phyloP scores from a whole-genome alignment of 2,797 vertebrate species.

The Mormyrops attenuatus region DNA sequence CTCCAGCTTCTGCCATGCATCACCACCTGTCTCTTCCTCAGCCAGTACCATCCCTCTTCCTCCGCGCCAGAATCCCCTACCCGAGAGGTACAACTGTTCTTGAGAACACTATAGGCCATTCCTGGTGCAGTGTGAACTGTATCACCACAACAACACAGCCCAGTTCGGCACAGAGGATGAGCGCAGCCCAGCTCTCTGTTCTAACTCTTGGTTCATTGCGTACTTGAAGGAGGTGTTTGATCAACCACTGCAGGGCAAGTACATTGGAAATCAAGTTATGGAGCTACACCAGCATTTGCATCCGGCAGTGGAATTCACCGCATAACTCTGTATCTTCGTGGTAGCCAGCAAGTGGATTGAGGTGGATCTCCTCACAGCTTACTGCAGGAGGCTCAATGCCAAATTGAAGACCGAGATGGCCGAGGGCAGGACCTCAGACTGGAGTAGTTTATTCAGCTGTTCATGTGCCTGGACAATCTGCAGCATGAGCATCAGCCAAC shows the following conservation, averaged over 20 bases:
- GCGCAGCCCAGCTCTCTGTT: neutral
- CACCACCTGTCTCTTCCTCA: neutral
- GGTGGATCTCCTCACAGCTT: neutral
- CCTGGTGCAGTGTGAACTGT: too few relatives aligned
- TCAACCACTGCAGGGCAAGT: neutral
- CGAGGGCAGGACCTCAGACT: too few relatives aligned
- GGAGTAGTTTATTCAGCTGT: too few relatives aligned
- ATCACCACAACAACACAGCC: neutral
- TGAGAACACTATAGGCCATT: neutral
- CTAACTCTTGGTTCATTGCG: neutral
- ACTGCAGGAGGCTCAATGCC: too few relatives aligned
- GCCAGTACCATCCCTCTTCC: neutral
- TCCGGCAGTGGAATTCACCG: neutral
- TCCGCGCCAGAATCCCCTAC: neutral
- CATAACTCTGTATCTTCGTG: neutral
- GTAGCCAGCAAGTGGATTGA: neutral
- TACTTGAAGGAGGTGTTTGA: neutral
- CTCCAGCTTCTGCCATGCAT: neutral
- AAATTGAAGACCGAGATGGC: too few relatives aligned
- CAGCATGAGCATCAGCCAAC: too few relatives aligned
- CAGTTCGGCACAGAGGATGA: neutral
- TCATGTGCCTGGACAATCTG: too few relatives aligned
- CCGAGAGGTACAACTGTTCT: neutral
- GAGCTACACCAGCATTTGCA: neutral
- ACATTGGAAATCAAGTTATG: neutral